Evolutionary conservation across 2,888 invertebrate species (phyloP).

Genomic region (Bhutanitis thaidina): DNA sequence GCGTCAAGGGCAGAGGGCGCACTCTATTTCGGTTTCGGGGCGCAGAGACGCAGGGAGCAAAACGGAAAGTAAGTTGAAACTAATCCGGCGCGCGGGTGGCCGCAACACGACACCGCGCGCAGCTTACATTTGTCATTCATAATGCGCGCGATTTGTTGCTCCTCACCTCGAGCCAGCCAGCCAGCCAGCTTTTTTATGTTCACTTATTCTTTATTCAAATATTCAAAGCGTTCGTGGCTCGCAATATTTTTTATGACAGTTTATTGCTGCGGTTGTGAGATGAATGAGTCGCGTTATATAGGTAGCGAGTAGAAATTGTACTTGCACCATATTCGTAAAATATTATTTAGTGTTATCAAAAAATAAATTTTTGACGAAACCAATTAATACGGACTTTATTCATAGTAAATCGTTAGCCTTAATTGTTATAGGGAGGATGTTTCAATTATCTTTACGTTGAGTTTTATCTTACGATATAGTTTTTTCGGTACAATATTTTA

Average conservation of each 20-base stretch:
- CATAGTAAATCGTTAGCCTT: too few relatives aligned
- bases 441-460: too few relatives aligned
- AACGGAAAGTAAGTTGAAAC: constrained; percentile 73
- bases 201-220: constrained; percentile 72
- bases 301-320: constrained; percentile 1
- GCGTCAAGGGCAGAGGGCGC: constrained; percentile 65
- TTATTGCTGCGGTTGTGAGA: constrained; percentile 48
- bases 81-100: constrained; percentile 70
- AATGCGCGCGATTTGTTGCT: constrained; percentile 79
- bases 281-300: constrained; percentile 18
- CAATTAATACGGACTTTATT: too few relatives aligned
- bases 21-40: constrained; percentile 54
- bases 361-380: too few relatives aligned
- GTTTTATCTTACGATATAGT: too few relatives aligned
- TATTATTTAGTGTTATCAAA: too few relatives aligned
- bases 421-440: too few relatives aligned
- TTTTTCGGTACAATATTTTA: too few relatives aligned
- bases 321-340: not conserved
- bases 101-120: constrained; percentile 72
- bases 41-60: constrained; percentile 44
- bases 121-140: constrained; percentile 79
- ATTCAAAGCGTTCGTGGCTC: constrained; percentile 54
- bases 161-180: constrained; percentile 54
- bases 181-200: constrained; percentile 61
- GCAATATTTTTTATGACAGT: constrained; percentile 64